These are phyloP conservation scores for Protonibea diacanthus DNA, from an alignment of 2,797 vertebrate species.

Conservation along the genomic window DNA sequence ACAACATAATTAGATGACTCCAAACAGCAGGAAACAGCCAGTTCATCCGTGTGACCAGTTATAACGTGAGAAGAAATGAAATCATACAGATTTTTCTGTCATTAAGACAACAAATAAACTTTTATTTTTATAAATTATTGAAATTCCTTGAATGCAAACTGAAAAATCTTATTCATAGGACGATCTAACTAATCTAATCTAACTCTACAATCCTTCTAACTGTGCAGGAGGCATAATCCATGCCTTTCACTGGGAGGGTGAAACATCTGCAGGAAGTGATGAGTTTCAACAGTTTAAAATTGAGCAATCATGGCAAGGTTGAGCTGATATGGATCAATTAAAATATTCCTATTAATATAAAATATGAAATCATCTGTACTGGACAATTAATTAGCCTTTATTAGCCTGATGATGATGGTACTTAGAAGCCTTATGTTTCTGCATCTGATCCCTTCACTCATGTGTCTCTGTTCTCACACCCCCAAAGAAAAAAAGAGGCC, in stretches of 20 bases:
- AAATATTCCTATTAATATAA: conserved; percentile 5
- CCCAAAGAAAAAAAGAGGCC: conserved; percentile 10
- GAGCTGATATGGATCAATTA: not conserved
- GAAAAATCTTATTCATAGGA: not conserved
- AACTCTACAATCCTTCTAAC: not conserved
- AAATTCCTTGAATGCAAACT: not conserved
- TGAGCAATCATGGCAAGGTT: too few species aligned
- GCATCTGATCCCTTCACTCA: not conserved
- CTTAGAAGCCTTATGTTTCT: conserved; percentile 8
- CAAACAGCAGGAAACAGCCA: too few species aligned
- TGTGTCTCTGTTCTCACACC: not conserved
- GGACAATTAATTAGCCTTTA: conserved; percentile 13
- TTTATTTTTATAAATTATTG: not conserved
- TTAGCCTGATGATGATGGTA: conserved; percentile 9
- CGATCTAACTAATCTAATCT: too few species aligned
- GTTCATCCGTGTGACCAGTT: too few species aligned
- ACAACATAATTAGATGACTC: too few species aligned
- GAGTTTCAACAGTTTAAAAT: not conserved
- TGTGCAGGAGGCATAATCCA: not conserved
- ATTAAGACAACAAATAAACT: not conserved
- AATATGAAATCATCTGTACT: not conserved
- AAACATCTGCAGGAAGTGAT: not conserved
- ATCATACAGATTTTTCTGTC: not conserved
- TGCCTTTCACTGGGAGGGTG: not conserved
- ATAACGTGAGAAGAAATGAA: too few species aligned